These are phyloP conservation scores for Drosophila persimilis DNA, from an alignment of 1,140 invertebrate species.

Conservation along the genomic window DNA sequence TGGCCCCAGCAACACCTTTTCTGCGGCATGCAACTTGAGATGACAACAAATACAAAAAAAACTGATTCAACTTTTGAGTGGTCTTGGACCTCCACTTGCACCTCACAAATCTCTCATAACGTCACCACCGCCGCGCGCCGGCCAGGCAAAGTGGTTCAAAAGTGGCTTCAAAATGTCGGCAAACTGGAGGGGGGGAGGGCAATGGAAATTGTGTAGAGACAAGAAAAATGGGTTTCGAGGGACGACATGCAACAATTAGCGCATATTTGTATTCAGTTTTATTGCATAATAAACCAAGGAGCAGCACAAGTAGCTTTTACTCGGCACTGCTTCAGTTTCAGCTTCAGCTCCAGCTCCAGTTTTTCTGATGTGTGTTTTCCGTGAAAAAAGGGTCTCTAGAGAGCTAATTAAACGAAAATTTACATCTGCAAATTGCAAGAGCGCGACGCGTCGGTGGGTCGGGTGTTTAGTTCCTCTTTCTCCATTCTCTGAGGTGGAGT, in stretches of 20 bases:
- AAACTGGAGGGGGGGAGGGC: neutral
- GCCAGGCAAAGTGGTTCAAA: constrained; percentile 17
- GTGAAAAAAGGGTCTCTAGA: constrained; percentile 21
- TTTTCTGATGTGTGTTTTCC: neutral
- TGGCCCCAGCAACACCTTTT: neutral
- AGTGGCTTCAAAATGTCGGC: constrained; percentile 12
- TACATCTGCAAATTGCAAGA: constrained; percentile 21
- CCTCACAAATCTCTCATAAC: constrained; percentile 29
- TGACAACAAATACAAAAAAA: constrained; percentile 17
- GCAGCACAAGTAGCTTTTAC: constrained; percentile 12
- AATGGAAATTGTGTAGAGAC: neutral
- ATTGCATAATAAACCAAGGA: constrained; percentile 61
- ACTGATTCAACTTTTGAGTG: constrained; percentile 25
- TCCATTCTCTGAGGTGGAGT: neutral
- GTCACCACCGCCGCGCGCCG: constrained; percentile 6
- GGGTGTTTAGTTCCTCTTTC: constrained; percentile 36
- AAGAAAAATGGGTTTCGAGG: constrained; percentile 36
- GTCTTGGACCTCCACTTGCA: constrained; percentile 28
- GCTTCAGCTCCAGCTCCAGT: neutral
- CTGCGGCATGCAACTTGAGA: constrained; percentile 39
- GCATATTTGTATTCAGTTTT: constrained; percentile 58
- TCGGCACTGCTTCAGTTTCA: neutral
- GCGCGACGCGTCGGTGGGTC: neutral
- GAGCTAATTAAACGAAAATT: constrained; percentile 49
- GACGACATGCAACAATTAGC: constrained; percentile 54